Percentiles rank a stretch among this genome's conserved stretches.
phyloP scores from a whole-genome alignment of 64 coral and sea anemone species.

The Stichodactyla mertensii region DNA sequence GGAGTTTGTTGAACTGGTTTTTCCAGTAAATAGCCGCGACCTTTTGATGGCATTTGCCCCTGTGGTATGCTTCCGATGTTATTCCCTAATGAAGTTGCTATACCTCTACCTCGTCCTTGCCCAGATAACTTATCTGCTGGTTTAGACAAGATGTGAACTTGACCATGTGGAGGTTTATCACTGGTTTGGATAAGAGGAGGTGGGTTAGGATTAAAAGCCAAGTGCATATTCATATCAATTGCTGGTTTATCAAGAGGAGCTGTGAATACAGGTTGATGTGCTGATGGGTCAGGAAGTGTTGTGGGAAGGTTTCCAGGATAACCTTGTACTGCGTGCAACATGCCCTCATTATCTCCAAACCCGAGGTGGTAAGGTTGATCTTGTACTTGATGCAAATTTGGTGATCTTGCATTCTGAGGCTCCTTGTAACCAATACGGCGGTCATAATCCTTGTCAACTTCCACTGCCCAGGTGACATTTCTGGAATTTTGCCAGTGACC shows the following conservation, averaged over 20 bases:
- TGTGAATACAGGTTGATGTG: neutral
- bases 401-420: constrained; percentile 30
- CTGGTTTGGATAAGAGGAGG: neutral
- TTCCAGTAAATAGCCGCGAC: constrained; percentile 5
- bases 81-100: constrained; percentile 15
- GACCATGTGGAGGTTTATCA: constrained; percentile 19
- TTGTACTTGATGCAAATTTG: constrained; percentile 25
- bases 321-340: constrained; percentile 37
- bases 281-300: neutral
- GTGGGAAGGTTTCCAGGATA: constrained; percentile 46
- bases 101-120: constrained; percentile 62
- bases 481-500: constrained; percentile 36
- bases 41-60: neutral
- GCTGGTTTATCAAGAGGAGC: neutral
- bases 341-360: constrained; percentile 61
- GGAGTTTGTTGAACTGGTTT: constrained; percentile 4
- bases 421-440: constrained; percentile 82
- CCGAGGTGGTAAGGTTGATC: constrained; percentile 1
- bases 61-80: neutral
- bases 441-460: constrained; percentile 95
- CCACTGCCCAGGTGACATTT: constrained; percentile 79
- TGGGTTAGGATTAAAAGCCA: neutral
- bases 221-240: neutral
- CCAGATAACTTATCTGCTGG: constrained; percentile 52
- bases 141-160: constrained; percentile 59